phyloP scores from a whole-genome alignment of 2,888 invertebrate genomes.

The Pediacus dermestoides region DNA sequence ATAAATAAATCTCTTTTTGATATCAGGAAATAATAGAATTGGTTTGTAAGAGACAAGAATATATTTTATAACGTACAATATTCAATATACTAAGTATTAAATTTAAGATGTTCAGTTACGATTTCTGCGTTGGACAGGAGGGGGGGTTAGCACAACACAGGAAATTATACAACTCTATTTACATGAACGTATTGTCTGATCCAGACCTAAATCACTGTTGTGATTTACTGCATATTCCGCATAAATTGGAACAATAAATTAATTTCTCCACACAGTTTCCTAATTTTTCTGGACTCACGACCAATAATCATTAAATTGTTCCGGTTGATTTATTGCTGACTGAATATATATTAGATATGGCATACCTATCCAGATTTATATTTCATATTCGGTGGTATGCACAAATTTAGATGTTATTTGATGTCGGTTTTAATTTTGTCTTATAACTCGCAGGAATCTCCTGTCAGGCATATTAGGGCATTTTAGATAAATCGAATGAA shows the following conservation, averaged over 20 bases:
- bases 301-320: slow-evolving; percentile 43
- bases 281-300: slow-evolving; percentile 21
- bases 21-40: too few relatives aligned
- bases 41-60: too few relatives aligned
- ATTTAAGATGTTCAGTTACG: not conserved
- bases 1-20: too few relatives aligned
- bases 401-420: too few relatives aligned
- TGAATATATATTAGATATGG: too few relatives aligned
- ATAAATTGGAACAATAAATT: slow-evolving; percentile 41
- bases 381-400: too few relatives aligned
- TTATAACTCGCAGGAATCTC: too few relatives aligned
- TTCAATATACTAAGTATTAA: slow-evolving; percentile 1
- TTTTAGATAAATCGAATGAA: too few relatives aligned
- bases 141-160: slow-evolving; percentile 28
- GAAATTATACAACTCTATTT: slow-evolving; percentile 38
- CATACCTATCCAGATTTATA: too few relatives aligned
- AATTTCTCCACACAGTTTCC: slow-evolving; percentile 30
- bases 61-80: slow-evolving; percentile 4
- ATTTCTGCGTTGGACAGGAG: slow-evolving; percentile 5
- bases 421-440: too few relatives aligned
- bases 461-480: too few relatives aligned
- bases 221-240: slow-evolving; percentile 38
- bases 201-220: slow-evolving; percentile 32
- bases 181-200: slow-evolving; percentile 32
- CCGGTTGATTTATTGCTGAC: slow-evolving; percentile 28